These are phyloP conservation scores for Gadopsis marmoratus DNA, from an alignment of 2,797 vertebrate species.

Conservation along the genomic window DNA sequence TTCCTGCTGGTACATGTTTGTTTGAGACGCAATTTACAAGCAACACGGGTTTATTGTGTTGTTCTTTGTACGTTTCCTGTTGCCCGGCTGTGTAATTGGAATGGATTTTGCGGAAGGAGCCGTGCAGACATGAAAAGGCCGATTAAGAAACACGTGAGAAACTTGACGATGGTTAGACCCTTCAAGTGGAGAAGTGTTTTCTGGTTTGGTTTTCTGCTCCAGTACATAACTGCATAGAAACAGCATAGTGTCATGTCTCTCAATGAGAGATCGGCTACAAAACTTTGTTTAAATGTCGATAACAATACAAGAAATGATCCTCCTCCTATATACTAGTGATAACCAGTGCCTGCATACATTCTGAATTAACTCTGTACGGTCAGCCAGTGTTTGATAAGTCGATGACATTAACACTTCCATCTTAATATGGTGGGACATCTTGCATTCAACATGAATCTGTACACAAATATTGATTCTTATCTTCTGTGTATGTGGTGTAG, in stretches of 20 bases:
- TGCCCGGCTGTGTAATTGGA: not conserved
- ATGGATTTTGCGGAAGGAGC: conserved; percentile 3
- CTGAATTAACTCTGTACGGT: not conserved
- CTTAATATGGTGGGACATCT: not conserved
- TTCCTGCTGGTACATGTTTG: not conserved
- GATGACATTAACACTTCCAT: conserved; percentile 1
- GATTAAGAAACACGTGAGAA: not conserved
- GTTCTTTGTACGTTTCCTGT: not conserved
- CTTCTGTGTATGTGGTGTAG: not conserved
- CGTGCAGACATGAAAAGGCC: not conserved
- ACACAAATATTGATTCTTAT: not conserved
- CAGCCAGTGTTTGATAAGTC: not conserved
- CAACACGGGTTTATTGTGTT: conserved; percentile 11
- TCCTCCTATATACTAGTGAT: not conserved
- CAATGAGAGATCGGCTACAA: not conserved
- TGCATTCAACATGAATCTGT: conserved; percentile 8
- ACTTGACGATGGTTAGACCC: not conserved
- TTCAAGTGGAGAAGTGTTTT: not conserved
- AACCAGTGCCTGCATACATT: not conserved
- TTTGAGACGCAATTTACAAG: not conserved
- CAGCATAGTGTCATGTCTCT: not conserved
- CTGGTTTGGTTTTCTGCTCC: not conserved
- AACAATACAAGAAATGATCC: not conserved
- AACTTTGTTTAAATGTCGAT: not conserved
- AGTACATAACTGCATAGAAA: not conserved